phyloP scores from a whole-genome alignment of 2,888 invertebrate species.

The Euzetes globulus region DNA sequence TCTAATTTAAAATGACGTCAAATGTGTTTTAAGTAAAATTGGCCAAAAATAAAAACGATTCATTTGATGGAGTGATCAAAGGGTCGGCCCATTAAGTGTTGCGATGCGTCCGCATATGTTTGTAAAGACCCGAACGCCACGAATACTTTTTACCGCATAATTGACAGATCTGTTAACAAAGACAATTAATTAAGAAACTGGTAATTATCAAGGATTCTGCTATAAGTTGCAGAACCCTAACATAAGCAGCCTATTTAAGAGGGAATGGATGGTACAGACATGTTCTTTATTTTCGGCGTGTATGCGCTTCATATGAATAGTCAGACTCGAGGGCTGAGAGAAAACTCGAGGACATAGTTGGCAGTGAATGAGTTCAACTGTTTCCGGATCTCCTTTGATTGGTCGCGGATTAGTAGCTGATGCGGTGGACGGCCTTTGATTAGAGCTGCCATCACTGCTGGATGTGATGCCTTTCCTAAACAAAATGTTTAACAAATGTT shows the following conservation, averaged over 20 bases:
- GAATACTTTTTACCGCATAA: slow-evolving; percentile 7
- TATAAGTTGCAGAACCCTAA: too few relatives aligned
- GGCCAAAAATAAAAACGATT: background rate
- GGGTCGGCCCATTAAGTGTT: too few relatives aligned
- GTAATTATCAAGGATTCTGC: too few relatives aligned
- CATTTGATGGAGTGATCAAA: background rate
- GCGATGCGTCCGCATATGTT: slow-evolving; percentile 7
- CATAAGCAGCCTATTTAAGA: too few relatives aligned
- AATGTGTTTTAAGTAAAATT: background rate
- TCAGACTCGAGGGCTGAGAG: slow-evolving; percentile 1
- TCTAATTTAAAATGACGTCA: too few relatives aligned
- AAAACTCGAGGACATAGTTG: background rate
- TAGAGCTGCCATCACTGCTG: background rate
- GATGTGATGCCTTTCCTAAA: background rate
- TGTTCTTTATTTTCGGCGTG: slow-evolving; percentile 4
- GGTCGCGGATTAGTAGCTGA: background rate
- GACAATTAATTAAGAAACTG: too few relatives aligned
- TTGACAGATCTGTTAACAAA: background rate
- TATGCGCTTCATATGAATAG: slow-evolving; percentile 5
- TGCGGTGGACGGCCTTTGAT: background rate
- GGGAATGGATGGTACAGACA: too few relatives aligned
- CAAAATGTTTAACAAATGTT: too few relatives aligned
- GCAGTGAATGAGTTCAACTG: background rate
- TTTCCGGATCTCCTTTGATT: background rate
- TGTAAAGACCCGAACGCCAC: slow-evolving; percentile 10